Evolutionary conservation across 2,113 vertebrate species (phyloP).

Genomic region (Glaucomys volans): DNA sequence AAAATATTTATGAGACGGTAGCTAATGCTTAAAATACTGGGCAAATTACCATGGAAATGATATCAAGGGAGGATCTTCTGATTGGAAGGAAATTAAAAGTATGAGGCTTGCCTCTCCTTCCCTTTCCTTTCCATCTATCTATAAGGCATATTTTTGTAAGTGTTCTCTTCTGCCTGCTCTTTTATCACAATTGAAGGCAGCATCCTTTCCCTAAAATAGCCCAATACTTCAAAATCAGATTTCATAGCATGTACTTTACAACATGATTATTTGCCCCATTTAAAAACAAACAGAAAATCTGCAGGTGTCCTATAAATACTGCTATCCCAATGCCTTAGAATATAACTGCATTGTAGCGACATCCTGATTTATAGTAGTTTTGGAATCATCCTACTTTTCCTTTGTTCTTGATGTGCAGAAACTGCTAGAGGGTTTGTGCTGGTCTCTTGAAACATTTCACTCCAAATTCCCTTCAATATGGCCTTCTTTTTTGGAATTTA

Average conservation of each 20-base stretch:
- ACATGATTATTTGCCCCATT: background rate
- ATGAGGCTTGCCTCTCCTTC: background rate
- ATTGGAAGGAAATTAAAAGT: background rate
- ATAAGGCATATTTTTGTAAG: background rate
- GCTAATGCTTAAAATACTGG: background rate
- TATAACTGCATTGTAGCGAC: background rate
- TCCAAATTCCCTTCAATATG: background rate
- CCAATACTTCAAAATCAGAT: background rate
- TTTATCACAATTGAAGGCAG: background rate
- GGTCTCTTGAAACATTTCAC: background rate
- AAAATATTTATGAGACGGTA: background rate
- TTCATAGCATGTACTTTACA: background rate
- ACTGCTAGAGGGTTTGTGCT: background rate
- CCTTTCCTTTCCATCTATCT: background rate
- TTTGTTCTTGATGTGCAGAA: background rate
- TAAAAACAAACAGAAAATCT: constrained; percentile 20
- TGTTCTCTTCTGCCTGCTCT: background rate
- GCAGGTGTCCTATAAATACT: background rate
- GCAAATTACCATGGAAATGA: background rate
- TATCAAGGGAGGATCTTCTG: background rate
- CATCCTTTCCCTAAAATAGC: background rate
- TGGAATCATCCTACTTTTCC: background rate
- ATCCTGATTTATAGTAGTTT: background rate
- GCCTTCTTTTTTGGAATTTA: background rate
- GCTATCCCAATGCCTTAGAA: background rate